Evolutionary conservation across 2,888 invertebrate species (phyloP).

Genomic region (Clostera curtula): DNA sequence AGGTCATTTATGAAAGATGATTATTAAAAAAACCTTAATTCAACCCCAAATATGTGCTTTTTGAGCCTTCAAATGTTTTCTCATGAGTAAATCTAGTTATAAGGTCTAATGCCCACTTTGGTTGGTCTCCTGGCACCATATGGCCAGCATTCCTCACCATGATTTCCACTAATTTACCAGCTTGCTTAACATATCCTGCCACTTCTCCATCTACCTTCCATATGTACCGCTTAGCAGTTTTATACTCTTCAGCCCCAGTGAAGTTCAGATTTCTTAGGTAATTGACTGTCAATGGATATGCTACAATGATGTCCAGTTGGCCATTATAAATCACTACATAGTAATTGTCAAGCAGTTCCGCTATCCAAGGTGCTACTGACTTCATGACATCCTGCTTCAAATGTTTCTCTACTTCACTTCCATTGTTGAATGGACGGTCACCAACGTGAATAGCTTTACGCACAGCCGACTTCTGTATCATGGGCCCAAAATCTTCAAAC

Average conservation of each 20-base stretch:
- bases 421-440: constrained; percentile 80
- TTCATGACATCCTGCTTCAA: constrained; percentile 87
- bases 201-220: constrained; percentile 82
- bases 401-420: constrained; percentile 79
- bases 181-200: constrained; percentile 84
- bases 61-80: constrained; percentile 46
- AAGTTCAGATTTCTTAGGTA: constrained; percentile 84
- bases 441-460: constrained; percentile 90
- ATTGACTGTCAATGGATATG: constrained; percentile 88
- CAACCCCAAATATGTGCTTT: constrained; percentile 16
- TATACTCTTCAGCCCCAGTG: constrained; percentile 78
- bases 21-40: constrained; percentile 7
- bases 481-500: constrained; percentile 72
- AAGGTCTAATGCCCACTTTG: constrained; percentile 83
- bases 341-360: constrained; percentile 79
- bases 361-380: constrained; percentile 83
- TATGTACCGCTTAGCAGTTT: constrained; percentile 76
- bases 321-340: constrained; percentile 90
- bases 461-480: constrained; percentile 77
- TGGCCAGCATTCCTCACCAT: constrained; percentile 87
- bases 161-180: constrained; percentile 82
- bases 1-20: neutral
- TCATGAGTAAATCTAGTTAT: constrained; percentile 80
- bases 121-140: constrained; percentile 87
- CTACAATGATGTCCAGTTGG: constrained; percentile 93